Base-by-base conservation (phyloP, 2,113 vertebrate species). In the Megaptera novaeangliae region DNA sequence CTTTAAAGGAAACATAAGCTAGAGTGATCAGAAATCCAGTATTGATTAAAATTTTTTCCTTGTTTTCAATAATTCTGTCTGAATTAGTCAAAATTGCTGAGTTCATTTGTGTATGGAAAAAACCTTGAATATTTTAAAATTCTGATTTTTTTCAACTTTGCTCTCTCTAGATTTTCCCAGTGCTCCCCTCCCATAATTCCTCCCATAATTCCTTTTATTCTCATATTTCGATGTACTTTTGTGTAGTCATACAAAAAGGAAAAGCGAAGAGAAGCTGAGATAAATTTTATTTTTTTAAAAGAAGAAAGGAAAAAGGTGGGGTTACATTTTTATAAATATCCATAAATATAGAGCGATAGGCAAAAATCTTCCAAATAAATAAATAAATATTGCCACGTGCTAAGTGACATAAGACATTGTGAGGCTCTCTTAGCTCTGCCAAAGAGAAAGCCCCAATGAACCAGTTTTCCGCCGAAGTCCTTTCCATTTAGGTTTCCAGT, bases 361-460 rank as follows among this genome's bases (percentile, higher is more conserved):
- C 88, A 97, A 98, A 77, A 98, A 96, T 98, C 97, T 97, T 98
- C 92, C 98, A 98, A 99, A 99, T 99, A 99, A 99, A 99, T 99
- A 99, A 99, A 99, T 99, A 99, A 99, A 99, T 99, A 99, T 82
- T 72, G 94, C 98, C 69, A 97, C 98, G 34, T 80, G 63, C 34
- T 34, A 88, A 91, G 77, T 39, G 75, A 59, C 36, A 4, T 52
- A 81, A 61, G 81, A 63, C 90, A 72, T 80, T 10, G 25, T 29
- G 63, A 68, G 55, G 25, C 46, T 34, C 17, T 59, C 66, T 88
- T 8, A 25, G 74, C 80, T 94, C 69, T 57, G 25, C 49, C 92
- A 44, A 52, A 74, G n/a, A 85, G 57, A 71, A 75, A 36, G 6
- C 44, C 61, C 39, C 36, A 57, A 27, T 15, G 77, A 69, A 29